Base-by-base conservation (phyloP, 1,140 invertebrate species). In the Solenopsis invicta region DNA sequence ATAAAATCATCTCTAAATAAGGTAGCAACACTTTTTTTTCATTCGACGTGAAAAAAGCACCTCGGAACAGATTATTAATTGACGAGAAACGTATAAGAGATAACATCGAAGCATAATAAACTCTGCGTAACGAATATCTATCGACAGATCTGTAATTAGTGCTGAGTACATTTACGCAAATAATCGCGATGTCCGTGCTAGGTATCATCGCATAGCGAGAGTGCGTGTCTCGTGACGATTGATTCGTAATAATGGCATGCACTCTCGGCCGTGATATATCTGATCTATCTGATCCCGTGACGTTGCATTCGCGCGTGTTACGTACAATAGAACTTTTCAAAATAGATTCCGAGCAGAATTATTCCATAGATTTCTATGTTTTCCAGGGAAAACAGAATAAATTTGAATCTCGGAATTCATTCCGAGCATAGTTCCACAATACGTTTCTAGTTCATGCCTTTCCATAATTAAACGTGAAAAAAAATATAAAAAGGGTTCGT, bases 171-270 rank as follows among this genome's bases (percentile, higher is more conserved):
- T 72, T 72, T 72, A 16, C 37, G 37, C 54, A 59, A 61, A 59
- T 18, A 37, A 75, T 41, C 16, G 24, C 12, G n/a, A 56, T 21
- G 34, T 13, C 21, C 8, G 12, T 41, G 41, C 9, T 34, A 21
- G 10, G 10, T 76, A 29, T 45, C 21, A 10, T 62, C 16, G 24
- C n/a, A 48, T 77, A 24, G 5, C 12, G 18, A 5, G 16, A 77
- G 3, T 61, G 29, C 2, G 9, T 45, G 16, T 45, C 8, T n/a
- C 29, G n/a, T n/a, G 21, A 76, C 13, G 34, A 18, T 75, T 21
- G 34, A 41, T 76, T 76, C 21, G 52, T 41, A 76, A 76, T 61
- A 59, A 77, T 34, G 16, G 4, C 74, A n/a, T 16, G 18, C 74
- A 76, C 0, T 12, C 52, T 50, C 34, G 1, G 29, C 9, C 9